Conservation (phyloP, 2,797 vertebrate species). For the Mallotus villosus region DNA sequence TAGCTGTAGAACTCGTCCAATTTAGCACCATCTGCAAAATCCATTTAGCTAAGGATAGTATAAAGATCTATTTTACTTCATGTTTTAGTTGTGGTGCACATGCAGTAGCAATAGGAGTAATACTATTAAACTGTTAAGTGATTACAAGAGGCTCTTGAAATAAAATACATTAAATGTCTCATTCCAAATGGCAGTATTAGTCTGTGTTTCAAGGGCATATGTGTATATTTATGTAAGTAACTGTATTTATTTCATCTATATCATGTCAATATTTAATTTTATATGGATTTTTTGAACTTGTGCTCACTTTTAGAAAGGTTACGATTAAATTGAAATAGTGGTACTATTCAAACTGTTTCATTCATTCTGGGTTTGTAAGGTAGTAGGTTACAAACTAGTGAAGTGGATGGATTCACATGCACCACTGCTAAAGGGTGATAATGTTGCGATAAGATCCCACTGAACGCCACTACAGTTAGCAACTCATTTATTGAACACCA, state of each 20-base stretch:
- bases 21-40: constrained; percentile 3
- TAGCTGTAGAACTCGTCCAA: neutral
- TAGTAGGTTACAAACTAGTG: constrained; percentile 44
- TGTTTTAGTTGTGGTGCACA: neutral
- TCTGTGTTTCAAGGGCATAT: constrained; percentile 81
- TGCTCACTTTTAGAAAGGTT: constrained; percentile 81
- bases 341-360: constrained; percentile 74
- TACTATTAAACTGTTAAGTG: constrained; percentile 9
- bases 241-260: constrained; percentile 96
- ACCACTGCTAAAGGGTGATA: neutral
- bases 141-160: constrained; percentile 72
- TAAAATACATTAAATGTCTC: constrained; percentile 67
- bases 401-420: constrained; percentile 13
- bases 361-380: constrained; percentile 73
- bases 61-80: neutral
- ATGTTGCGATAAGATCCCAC: neutral
- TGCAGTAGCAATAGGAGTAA: neutral
- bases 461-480: neutral
- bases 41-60: neutral
- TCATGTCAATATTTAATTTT: constrained; percentile 90
- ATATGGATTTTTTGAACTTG: constrained; percentile 81
- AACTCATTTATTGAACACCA: neutral
- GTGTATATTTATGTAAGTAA: constrained; percentile 96
- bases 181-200: constrained; percentile 85
- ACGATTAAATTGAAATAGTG: constrained; percentile 89